These are phyloP conservation scores for Seison nebaliae DNA, from an alignment of 1,140 invertebrate genomes.

Conservation along the genomic window DNA sequence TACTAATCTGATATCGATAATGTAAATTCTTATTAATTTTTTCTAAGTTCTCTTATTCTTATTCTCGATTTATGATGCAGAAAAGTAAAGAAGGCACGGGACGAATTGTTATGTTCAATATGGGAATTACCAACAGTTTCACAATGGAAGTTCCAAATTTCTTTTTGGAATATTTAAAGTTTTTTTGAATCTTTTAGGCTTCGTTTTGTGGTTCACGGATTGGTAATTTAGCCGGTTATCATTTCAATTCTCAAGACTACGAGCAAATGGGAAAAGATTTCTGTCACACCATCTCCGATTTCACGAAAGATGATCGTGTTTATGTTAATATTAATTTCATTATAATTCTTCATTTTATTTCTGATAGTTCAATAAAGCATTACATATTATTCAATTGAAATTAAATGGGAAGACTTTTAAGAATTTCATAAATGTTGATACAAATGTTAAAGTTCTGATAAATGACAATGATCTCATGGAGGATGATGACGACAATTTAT, in stretches of 20 bases:
- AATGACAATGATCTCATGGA: conserved; percentile 7
- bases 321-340: conserved; percentile 34
- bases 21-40: background rate
- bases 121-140: conserved; percentile 70
- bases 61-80: conserved; percentile 69
- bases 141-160: conserved; percentile 45
- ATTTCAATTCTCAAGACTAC: conserved; percentile 53
- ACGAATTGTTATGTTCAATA: conserved; percentile 64
- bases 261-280: conserved; percentile 56
- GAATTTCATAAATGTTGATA: background rate
- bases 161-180: background rate
- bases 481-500: conserved; percentile 10
- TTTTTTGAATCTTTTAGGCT: conserved; percentile 28
- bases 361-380: background rate
- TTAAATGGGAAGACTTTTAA: conserved; percentile 6
- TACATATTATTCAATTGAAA: conserved; percentile 1
- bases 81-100: conserved; percentile 70
- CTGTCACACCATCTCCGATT: conserved; percentile 65
- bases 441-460: conserved; percentile 10
- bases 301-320: conserved; percentile 54
- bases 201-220: conserved; percentile 57
- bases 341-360: background rate
- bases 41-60: conserved; percentile 60
- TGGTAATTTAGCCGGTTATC: conserved; percentile 42
- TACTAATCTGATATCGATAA: background rate